phyloP scores from a whole-genome alignment of 2,888 invertebrate species.

The Linnaemya tessellans region DNA sequence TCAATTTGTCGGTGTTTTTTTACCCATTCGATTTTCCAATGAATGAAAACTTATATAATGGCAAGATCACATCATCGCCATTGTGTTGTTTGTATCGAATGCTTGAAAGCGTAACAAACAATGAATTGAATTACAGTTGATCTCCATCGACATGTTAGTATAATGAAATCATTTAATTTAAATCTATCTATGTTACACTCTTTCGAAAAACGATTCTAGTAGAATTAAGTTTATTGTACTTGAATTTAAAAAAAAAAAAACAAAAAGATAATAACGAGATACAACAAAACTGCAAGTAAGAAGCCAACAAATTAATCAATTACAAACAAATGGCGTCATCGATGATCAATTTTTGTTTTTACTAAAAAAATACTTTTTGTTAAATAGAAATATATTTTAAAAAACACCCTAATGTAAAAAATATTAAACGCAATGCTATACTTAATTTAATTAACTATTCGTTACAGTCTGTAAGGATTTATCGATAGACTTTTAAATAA shows the following conservation, averaged over 20 bases:
- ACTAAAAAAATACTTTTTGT: not conserved
- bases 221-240: slow-evolving; percentile 37
- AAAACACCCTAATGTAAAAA: too few species aligned
- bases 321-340: slow-evolving; percentile 1
- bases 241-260: not conserved
- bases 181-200: slow-evolving; percentile 36
- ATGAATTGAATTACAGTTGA: slow-evolving; percentile 24
- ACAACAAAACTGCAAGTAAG: not conserved
- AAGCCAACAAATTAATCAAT: slow-evolving; percentile 24
- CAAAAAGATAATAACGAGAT: slow-evolving; percentile 12
- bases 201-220: slow-evolving; percentile 8
- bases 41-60: slow-evolving; percentile 43
- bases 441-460: too few species aligned
- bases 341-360: not conserved
- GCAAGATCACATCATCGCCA: slow-evolving; percentile 46
- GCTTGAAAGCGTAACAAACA: slow-evolving; percentile 5
- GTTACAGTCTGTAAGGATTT: too few species aligned
- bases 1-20: slow-evolving; percentile 45
- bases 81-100: not conserved
- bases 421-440: too few species aligned
- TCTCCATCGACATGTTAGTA: slow-evolving; percentile 24
- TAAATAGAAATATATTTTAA: not conserved
- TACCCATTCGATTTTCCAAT: slow-evolving; percentile 31
- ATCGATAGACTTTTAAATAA: too few species aligned
- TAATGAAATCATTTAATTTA: slow-evolving; percentile 51